Percentiles rank a stretch among this genome's conserved stretches.
These are phyloP conservation scores for Mastomys coucha DNA, from an alignment of 2,113 vertebrate species.

Conservation along the genomic window DNA sequence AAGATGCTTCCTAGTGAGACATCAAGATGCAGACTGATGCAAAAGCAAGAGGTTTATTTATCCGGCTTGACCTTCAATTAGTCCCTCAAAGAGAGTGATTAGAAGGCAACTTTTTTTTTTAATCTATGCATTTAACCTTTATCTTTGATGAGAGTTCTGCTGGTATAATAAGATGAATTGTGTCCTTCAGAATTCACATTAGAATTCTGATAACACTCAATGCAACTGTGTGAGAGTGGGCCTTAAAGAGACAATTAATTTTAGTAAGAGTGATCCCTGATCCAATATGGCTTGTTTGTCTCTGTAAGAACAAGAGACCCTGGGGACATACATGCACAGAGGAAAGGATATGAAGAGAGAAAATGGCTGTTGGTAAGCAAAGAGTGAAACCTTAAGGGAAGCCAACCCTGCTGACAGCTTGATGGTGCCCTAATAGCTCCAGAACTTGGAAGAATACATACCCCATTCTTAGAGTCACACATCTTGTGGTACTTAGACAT, in stretches of 20 bases:
- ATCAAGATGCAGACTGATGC: too few relatives aligned
- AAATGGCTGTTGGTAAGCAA: not conserved
- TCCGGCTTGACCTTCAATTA: too few relatives aligned
- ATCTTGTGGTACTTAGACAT: not conserved
- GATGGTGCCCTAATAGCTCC: not conserved
- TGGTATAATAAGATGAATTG: not conserved
- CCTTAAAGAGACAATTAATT: not conserved
- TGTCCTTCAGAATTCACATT: not conserved
- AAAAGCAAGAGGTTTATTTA: too few relatives aligned
- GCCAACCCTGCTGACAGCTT: not conserved
- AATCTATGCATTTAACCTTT: not conserved
- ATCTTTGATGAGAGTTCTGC: conserved; percentile 15
- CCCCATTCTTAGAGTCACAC: not conserved
- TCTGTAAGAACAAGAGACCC: not conserved
- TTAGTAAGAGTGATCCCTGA: not conserved
- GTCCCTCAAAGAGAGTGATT: too few relatives aligned
- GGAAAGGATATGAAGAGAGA: not conserved
- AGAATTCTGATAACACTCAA: not conserved
- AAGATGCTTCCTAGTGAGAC: too few relatives aligned
- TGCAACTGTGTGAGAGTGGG: not conserved
- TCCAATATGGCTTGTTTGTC: not conserved
- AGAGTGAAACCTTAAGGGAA: not conserved
- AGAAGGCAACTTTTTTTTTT: not conserved
- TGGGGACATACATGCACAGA: too few relatives aligned
- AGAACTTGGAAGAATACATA: not conserved